phyloP scores from a whole-genome alignment of 2,888 invertebrate species.

The Panorpa germanica region DNA sequence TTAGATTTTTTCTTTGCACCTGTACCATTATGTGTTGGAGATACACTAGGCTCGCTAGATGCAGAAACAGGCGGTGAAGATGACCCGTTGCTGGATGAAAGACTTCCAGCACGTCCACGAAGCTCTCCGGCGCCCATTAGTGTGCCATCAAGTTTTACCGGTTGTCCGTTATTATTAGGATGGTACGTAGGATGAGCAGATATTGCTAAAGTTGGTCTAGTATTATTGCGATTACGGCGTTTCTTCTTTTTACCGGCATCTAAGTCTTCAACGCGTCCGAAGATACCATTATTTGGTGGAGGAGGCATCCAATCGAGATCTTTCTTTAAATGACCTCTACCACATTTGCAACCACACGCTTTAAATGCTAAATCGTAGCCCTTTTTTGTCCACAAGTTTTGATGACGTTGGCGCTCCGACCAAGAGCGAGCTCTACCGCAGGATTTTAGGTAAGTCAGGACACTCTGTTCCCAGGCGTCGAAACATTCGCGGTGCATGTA shows the following conservation, averaged over 20 bases:
- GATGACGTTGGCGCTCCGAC: conserved; percentile 86
- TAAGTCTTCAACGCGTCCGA: conserved; percentile 30
- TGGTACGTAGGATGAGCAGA: conserved; percentile 25
- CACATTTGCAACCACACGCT: conserved; percentile 87
- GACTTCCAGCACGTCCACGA: conserved; percentile 51
- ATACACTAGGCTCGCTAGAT: conserved; percentile 55
- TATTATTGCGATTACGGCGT: conserved; percentile 45
- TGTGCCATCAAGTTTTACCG: too few relatives aligned
- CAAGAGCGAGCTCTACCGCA: conserved; percentile 84
- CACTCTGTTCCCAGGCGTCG: conserved; percentile 81
- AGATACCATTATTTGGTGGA: conserved; percentile 29
- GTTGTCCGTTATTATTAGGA: conserved; percentile 10
- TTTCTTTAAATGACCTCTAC: conserved; percentile 81
- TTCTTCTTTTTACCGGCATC: conserved; percentile 41
- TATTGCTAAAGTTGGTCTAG: conserved; percentile 37
- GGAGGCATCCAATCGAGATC: conserved; percentile 84
- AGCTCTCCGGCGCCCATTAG: conserved; percentile 22
- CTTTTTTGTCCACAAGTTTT: conserved; percentile 95
- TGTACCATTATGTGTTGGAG: conserved; percentile 40
- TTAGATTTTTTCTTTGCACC: conserved; percentile 51
- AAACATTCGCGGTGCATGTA: conserved; percentile 96
- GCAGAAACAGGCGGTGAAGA: conserved; percentile 63
- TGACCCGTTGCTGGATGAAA: conserved; percentile 60
- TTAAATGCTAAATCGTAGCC: conserved; percentile 93
- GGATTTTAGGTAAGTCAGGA: conserved; percentile 73